Evolutionary conservation across 2,113 vertebrate genomes (phyloP).

Genomic region (Nibea albiflora): DNA sequence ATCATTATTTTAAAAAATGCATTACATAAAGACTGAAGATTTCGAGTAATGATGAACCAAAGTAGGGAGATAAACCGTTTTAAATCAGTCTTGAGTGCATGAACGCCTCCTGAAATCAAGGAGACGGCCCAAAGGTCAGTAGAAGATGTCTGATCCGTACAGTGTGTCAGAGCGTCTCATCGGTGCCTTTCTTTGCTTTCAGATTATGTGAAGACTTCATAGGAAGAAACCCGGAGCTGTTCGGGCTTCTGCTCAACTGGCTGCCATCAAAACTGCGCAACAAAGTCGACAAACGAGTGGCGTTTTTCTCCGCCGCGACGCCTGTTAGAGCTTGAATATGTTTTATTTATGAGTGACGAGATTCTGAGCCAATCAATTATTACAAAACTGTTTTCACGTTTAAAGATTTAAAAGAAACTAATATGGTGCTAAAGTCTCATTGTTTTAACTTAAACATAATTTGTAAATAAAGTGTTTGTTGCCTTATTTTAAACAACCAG

Average conservation of each 20-base stretch:
- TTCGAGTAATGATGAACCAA: too few species aligned
- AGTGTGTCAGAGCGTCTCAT: too few species aligned
- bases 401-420: constrained; percentile 15
- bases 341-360: constrained; percentile 38
- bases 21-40: too few species aligned
- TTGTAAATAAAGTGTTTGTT: constrained; percentile 50
- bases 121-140: too few species aligned
- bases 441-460: constrained; percentile 55
- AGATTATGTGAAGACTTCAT: constrained; percentile 93
- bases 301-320: constrained; percentile 85
- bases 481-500: constrained; percentile 47
- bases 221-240: constrained; percentile 83
- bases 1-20: too few species aligned
- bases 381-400: background rate
- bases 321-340: constrained; percentile 34
- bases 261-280: constrained; percentile 87
- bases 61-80: background rate
- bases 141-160: background rate
- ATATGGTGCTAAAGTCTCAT: constrained; percentile 34
- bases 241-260: constrained; percentile 83
- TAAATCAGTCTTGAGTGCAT: background rate
- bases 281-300: constrained; percentile 88
- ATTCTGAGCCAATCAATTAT: constrained; percentile 5
- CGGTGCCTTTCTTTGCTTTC: background rate
- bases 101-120: background rate